Evolutionary conservation across 2,888 invertebrate species (phyloP).

Genomic region (Hypselothyrea guttata): DNA sequence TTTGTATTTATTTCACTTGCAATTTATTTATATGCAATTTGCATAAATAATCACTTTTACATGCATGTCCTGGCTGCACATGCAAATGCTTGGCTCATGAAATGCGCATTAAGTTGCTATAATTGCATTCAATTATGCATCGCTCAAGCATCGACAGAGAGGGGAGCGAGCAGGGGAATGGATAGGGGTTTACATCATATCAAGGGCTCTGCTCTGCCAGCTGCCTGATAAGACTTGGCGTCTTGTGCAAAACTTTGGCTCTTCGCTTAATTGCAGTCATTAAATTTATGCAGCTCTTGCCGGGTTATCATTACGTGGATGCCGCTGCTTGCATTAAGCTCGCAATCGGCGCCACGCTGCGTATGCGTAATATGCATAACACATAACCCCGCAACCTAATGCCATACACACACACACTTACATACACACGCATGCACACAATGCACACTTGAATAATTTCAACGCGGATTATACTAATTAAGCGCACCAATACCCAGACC

Average conservation of each 20-base stretch:
- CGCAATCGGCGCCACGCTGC: slow-evolving; percentile 6
- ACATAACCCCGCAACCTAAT: slow-evolving; percentile 24
- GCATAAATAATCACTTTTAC: slow-evolving; percentile 77
- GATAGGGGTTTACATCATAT: not conserved
- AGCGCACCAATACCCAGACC: slow-evolving; percentile 56
- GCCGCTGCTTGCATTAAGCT: too few relatives aligned
- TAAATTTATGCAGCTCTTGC: slow-evolving; percentile 60
- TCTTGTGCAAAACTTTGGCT: slow-evolving; percentile 66
- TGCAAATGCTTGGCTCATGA: slow-evolving; percentile 68
- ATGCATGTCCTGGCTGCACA: slow-evolving; percentile 49
- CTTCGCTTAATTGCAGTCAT: slow-evolving; percentile 75
- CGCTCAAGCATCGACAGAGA: slow-evolving; percentile 25
- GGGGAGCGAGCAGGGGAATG: not conserved
- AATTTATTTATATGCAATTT: slow-evolving; percentile 74
- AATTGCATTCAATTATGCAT: slow-evolving; percentile 79
- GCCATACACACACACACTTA: slow-evolving; percentile 3
- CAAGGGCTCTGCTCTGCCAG: slow-evolving; percentile 40
- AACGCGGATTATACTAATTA: slow-evolving; percentile 80
- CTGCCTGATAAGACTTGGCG: slow-evolving; percentile 58
- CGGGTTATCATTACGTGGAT: slow-evolving; percentile 22
- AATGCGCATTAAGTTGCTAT: slow-evolving; percentile 76
- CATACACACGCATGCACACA: slow-evolving; percentile 30
- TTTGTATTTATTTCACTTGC: slow-evolving; percentile 37
- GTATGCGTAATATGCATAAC: slow-evolving; percentile 33
- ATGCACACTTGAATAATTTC: slow-evolving; percentile 75